Evolutionary conservation across 1,140 invertebrate genomes (phyloP).

Genomic region (Nymphalis io): DNA sequence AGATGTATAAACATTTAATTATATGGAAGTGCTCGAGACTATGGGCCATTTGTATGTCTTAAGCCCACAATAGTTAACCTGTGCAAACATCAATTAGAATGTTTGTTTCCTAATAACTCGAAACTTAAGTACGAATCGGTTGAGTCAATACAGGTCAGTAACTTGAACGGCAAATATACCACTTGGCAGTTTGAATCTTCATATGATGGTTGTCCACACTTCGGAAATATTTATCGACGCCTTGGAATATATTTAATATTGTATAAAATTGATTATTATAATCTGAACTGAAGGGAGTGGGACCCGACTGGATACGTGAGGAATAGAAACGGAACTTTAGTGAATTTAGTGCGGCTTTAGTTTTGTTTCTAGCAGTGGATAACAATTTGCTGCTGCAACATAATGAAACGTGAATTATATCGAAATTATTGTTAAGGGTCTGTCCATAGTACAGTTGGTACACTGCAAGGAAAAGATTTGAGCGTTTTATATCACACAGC

Average conservation of each 20-base stretch:
- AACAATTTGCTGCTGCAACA: too few relatives aligned
- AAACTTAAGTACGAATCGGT: constrained; percentile 56
- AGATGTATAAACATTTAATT: not conserved
- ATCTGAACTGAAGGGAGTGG: too few relatives aligned
- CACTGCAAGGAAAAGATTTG: not conserved
- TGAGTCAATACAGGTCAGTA: constrained; percentile 68
- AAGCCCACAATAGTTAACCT: constrained; percentile 43
- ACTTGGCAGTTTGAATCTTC: constrained; percentile 48
- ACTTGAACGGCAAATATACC: constrained; percentile 60
- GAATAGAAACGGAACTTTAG: too few relatives aligned
- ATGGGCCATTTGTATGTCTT: constrained; percentile 39
- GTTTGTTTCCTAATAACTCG: constrained; percentile 61
- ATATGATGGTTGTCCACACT: constrained; percentile 38
- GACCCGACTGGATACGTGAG: too few relatives aligned
- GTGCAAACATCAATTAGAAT: constrained; percentile 60
- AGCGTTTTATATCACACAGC: too few relatives aligned
- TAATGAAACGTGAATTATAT: not conserved
- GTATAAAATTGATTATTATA: too few relatives aligned
- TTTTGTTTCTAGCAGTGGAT: too few relatives aligned
- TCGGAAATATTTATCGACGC: not conserved
- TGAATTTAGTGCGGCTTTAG: too few relatives aligned
- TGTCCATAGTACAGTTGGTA: not conserved
- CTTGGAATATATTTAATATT: not conserved
- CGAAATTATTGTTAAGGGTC: not conserved
- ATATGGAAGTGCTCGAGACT: constrained; percentile 9